phyloP scores from a whole-genome alignment of 2,113 vertebrate genomes.

The Columba livia region DNA sequence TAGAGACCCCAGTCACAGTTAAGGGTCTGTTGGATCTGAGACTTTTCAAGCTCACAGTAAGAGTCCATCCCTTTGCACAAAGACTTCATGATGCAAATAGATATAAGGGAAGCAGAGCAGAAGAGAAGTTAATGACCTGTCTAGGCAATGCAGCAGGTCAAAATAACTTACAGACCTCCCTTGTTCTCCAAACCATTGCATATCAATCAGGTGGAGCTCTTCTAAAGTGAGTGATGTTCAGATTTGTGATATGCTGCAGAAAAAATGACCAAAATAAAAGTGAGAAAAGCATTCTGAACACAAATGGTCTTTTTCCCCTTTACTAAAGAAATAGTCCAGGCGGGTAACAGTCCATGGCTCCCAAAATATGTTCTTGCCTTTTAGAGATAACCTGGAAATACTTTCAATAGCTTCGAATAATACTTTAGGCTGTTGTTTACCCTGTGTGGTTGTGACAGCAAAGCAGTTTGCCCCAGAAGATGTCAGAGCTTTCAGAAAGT shows the following conservation, averaged over 20 bases:
- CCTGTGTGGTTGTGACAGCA: not conserved
- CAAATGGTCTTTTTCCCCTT: not conserved
- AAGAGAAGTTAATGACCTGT: not conserved
- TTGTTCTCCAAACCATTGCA: not conserved
- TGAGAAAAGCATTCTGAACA: not conserved
- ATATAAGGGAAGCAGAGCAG: not conserved
- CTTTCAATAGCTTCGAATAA: not conserved
- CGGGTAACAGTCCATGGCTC: not conserved
- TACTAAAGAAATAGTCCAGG: not conserved
- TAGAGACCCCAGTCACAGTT: not conserved
- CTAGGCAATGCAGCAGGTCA: not conserved
- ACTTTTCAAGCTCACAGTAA: not conserved
- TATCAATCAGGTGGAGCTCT: not conserved
- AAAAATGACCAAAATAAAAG: not conserved
- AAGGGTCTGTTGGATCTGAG: not conserved
- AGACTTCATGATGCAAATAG: not conserved
- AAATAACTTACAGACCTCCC: not conserved
- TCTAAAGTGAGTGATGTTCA: not conserved
- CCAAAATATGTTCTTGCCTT: not conserved
- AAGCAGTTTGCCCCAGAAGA: not conserved
- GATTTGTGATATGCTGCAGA: not conserved
- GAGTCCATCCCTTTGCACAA: not conserved
- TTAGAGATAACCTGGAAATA: not conserved
- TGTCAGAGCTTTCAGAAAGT: not conserved
- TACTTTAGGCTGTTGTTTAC: not conserved